Conservation (phyloP, 1,140 invertebrate genomes). For the Drosophila persimilis region DNA sequence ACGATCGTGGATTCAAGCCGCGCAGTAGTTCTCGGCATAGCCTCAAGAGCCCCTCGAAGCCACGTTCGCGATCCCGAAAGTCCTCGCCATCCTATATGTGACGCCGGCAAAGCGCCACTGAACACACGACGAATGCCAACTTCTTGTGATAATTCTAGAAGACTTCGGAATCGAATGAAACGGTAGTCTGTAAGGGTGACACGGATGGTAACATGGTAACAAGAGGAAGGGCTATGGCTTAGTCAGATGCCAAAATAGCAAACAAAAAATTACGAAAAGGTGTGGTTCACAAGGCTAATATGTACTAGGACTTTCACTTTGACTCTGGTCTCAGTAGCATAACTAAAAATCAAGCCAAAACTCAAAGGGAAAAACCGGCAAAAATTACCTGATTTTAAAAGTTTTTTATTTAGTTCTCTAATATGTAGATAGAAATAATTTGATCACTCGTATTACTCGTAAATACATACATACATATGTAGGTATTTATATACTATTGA, state of each 20-base stretch:
- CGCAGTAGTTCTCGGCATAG: conserved; percentile 68
- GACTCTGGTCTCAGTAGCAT: conserved; percentile 10
- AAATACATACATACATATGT: background rate
- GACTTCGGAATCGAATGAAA: conserved; percentile 30
- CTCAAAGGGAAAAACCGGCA: conserved; percentile 16
- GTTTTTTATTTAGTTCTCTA: conserved; percentile 41
- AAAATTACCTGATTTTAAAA: conserved; percentile 41
- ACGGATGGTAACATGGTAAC: background rate
- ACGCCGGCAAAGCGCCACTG: conserved; percentile 66
- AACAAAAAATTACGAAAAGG: too few species aligned
- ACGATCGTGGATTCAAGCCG: conserved; percentile 65
- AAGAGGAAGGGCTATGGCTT: background rate
- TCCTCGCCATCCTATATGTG: conserved; percentile 80
- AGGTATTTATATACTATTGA: background rate
- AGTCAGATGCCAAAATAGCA: background rate
- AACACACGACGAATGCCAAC: conserved; percentile 49
- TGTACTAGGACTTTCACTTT: background rate
- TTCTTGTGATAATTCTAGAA: conserved; percentile 51
- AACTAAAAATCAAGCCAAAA: conserved; percentile 30
- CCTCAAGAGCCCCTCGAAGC: conserved; percentile 73
- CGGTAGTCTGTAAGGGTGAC: conserved; percentile 24
- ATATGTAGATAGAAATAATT: conserved; percentile 35
- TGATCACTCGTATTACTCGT: too few species aligned
- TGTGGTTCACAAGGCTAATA: too few species aligned
- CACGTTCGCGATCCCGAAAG: conserved; percentile 71